These are phyloP conservation scores for Gryllus longicercus DNA, from an alignment of 2,888 invertebrate genomes.

Conservation along the genomic window DNA sequence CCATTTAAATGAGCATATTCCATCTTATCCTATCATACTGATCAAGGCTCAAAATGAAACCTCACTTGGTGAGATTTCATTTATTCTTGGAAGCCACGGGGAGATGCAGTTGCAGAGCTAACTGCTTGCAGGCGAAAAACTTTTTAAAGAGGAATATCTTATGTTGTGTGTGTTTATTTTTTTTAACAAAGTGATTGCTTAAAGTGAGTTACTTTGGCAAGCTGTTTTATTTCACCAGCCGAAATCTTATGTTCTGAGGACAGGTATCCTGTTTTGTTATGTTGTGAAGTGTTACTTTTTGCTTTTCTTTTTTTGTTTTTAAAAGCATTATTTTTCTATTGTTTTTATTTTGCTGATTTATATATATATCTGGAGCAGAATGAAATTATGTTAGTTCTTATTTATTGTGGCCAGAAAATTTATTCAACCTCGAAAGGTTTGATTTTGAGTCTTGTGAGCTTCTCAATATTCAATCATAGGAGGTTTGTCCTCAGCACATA, in stretches of 20 bases:
- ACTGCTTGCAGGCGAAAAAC: slow-evolving; percentile 7
- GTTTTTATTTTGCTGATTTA: slow-evolving; percentile 3
- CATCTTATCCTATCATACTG: slow-evolving; percentile 28
- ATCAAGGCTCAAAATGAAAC: slow-evolving; percentile 38
- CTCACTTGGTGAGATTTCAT: slow-evolving; percentile 23
- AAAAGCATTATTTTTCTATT: slow-evolving; percentile 17
- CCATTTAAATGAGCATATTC: slow-evolving; percentile 24
- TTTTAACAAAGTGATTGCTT: slow-evolving; percentile 17
- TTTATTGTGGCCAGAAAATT: not conserved
- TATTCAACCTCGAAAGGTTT: slow-evolving; percentile 30
- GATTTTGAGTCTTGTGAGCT: slow-evolving; percentile 37
- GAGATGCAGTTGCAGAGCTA: slow-evolving; percentile 9
- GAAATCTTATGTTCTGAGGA: slow-evolving; percentile 10
- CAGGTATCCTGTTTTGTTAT: slow-evolving; percentile 17
- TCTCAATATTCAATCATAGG: slow-evolving; percentile 33
- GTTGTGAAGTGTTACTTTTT: slow-evolving; percentile 17
- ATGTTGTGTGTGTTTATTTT: not conserved
- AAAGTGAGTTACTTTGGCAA: slow-evolving; percentile 17
- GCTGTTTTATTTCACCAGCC: slow-evolving; percentile 7
- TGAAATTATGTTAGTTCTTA: not conserved
- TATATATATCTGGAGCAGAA: not conserved
- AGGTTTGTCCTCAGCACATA: slow-evolving; percentile 35
- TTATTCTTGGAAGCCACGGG: not conserved
- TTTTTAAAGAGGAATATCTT: not conserved
- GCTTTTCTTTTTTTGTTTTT: not conserved